Percentiles rank a stretch among this genome's conserved stretches.
These are phyloP conservation scores for Ptilorrhoa leucosticta DNA, from an alignment of 2,113 vertebrate genomes.

Conservation along the genomic window DNA sequence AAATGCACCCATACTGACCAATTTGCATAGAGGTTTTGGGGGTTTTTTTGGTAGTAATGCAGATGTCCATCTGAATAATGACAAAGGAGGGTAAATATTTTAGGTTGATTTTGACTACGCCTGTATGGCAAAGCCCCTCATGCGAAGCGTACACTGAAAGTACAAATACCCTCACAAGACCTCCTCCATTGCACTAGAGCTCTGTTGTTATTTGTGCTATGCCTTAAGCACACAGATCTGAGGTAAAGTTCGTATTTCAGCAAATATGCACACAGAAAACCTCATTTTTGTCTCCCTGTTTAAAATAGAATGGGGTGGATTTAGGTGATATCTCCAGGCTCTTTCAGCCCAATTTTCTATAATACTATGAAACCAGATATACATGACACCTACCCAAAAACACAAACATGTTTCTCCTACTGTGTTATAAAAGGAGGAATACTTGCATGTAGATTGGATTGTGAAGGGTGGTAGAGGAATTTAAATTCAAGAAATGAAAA, in stretches of 20 bases:
- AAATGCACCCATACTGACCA: neutral
- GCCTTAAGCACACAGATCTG: neutral
- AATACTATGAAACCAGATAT: neutral
- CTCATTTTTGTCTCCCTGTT: neutral
- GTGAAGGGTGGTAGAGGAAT: neutral
- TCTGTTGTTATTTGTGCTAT: neutral
- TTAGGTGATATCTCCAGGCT: neutral
- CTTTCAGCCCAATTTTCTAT: neutral
- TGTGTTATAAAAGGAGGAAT: neutral
- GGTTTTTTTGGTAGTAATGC: neutral
- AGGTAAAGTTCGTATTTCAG: conserved; percentile 10
- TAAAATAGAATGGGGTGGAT: neutral
- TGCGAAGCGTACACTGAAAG: neutral
- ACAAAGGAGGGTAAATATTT: neutral
- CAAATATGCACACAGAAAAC: neutral
- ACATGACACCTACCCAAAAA: neutral
- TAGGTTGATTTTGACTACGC: neutral
- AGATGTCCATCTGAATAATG: neutral
- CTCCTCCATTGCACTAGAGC: neutral
- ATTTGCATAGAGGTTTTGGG: neutral
- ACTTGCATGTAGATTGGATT: neutral
- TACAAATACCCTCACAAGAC: neutral
- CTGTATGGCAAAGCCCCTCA: neutral
- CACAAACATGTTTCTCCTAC: neutral
- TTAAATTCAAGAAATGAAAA: neutral